Conservation (phyloP, 2,888 invertebrate genomes). For the Alloplasta piceator region DNA sequence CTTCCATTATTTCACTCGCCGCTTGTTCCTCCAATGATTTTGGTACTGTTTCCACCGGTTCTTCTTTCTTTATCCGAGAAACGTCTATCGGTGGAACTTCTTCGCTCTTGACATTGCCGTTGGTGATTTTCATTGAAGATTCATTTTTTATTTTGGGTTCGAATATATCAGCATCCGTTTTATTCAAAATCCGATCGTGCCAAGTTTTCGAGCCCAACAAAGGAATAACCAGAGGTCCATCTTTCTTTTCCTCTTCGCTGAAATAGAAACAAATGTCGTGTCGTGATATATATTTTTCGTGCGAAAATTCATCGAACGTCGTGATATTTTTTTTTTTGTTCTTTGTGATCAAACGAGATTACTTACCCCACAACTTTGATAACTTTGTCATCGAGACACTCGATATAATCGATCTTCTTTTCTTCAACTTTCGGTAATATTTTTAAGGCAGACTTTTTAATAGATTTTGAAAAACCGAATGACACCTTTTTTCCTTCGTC, state of each 20-base stretch:
- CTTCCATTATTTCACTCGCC: constrained; percentile 88
- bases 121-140: constrained; percentile 1
- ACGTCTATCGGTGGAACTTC: constrained; percentile 45
- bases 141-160: constrained; percentile 72
- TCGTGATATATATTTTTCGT: not conserved
- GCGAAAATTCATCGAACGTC: not conserved
- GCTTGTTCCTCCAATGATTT: constrained; percentile 89
- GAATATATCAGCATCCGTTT: constrained; percentile 83
- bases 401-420: constrained; percentile 88
- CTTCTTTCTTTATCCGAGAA: constrained; percentile 72
- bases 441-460: constrained; percentile 84
- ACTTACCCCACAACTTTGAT: constrained; percentile 91
- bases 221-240: constrained; percentile 87
- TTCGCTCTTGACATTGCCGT: constrained; percentile 61
- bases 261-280: constrained; percentile 43
- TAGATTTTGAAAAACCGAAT: constrained; percentile 90
- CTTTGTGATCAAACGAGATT: not conserved
- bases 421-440: constrained; percentile 79
- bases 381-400: constrained; percentile 90
- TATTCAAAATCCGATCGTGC: constrained; percentile 83
- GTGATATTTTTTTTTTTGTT: not conserved
- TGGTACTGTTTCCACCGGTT: constrained; percentile 59
- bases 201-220: constrained; percentile 82
- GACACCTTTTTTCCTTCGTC: constrained; percentile 90
- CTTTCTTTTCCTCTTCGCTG: constrained; percentile 85